phyloP scores from a whole-genome alignment of 1,140 invertebrate species.

The Eurosta solidaginis region DNA sequence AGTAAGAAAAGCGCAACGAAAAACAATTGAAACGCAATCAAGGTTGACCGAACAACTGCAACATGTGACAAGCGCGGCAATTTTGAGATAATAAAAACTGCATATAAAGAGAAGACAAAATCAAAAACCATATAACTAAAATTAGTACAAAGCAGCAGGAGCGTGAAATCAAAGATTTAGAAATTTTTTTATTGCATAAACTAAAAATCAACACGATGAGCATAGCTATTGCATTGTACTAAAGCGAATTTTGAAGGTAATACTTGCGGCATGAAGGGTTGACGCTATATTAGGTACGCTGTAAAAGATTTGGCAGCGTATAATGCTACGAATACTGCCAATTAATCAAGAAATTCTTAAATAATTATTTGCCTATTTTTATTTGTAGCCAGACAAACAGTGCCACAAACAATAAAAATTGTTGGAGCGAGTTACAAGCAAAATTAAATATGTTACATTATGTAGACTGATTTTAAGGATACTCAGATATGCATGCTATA shows the following conservation, averaged over 20 bases:
- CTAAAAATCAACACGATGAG: not conserved
- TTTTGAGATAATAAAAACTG: not conserved
- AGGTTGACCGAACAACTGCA: constrained; percentile 1
- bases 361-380: constrained; percentile 59
- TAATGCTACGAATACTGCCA: constrained; percentile 46
- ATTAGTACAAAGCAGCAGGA: not conserved
- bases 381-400: constrained; percentile 37
- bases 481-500: constrained; percentile 38
- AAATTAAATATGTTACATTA: not conserved
- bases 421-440: not conserved
- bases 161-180: not conserved
- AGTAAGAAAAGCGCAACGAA: not conserved
- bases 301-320: not conserved
- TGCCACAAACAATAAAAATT: not conserved
- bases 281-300: not conserved
- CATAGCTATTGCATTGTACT: not conserved
- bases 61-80: not conserved
- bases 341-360: constrained; percentile 59
- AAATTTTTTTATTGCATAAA: not conserved
- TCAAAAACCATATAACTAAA: not conserved
- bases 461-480: constrained; percentile 6
- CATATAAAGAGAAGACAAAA: not conserved
- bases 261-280: not conserved
- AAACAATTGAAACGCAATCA: constrained; percentile 12
- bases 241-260: not conserved